These are phyloP conservation scores for Lycopodina hypogea DNA, from an alignment of 37 sponge, comb jelly and placozoan genomes.

Conservation along the genomic window DNA sequence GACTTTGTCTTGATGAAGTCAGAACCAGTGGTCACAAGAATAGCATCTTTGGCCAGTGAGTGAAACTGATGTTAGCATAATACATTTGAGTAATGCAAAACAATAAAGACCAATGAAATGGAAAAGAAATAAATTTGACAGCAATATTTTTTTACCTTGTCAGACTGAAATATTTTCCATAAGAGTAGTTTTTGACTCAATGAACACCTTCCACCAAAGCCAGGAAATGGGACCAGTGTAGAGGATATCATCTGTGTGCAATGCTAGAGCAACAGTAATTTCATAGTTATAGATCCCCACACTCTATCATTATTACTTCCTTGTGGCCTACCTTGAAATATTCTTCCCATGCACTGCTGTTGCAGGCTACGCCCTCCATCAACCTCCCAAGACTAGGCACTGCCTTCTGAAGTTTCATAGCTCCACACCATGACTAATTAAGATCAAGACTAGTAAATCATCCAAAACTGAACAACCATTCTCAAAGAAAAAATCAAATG, in stretches of 20 bases:
- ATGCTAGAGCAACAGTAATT: background rate
- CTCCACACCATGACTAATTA: constrained; percentile 41
- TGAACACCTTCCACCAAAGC: constrained; percentile 5
- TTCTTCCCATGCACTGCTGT: constrained; percentile 53
- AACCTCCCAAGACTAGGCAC: constrained; percentile 11
- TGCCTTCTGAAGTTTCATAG: constrained; percentile 16
- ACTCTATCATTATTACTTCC: background rate
- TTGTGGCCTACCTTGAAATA: constrained; percentile 33
- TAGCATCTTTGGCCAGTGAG: constrained; percentile 19
- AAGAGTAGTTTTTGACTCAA: constrained; percentile 45
- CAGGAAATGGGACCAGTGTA: constrained; percentile 20
- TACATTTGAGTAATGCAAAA: background rate
- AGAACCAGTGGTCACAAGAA: constrained; percentile 20
- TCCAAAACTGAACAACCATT: no score
- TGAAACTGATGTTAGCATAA: constrained; percentile 5
- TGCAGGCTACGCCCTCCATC: background rate
- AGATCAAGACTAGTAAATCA: no score
- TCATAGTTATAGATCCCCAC: no score
- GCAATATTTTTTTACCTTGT: constrained; percentile 21
- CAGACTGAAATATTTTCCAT: constrained; percentile 43
- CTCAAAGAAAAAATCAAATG: no score
- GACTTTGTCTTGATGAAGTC: background rate
- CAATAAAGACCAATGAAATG: background rate
- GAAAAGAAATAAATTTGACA: background rate
- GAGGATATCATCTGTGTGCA: background rate